Evolutionary conservation across 2,888 invertebrate species (phyloP).

Genomic region (Cantharis flavilabris): DNA sequence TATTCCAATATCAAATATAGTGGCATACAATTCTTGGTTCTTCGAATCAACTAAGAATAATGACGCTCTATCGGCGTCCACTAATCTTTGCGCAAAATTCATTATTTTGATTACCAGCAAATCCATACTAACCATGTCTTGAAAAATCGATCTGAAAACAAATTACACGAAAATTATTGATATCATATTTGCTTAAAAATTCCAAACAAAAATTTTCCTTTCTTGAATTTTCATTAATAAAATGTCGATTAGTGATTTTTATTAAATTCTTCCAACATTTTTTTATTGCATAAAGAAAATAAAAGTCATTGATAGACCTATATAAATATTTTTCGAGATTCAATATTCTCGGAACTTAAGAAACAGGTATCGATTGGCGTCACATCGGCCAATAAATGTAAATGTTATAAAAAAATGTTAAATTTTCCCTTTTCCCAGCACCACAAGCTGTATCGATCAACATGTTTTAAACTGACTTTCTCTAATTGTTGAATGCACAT

Average conservation of each 20-base stretch:
- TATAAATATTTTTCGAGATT: neutral
- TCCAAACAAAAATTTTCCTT: neutral
- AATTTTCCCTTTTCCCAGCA: neutral
- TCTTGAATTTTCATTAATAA: neutral
- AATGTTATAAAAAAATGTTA: neutral
- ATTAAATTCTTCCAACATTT: neutral
- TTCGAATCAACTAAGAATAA: conserved; percentile 78
- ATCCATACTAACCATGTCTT: conserved; percentile 86
- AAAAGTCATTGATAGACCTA: neutral
- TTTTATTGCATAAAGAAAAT: neutral
- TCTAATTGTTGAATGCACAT: too few species aligned
- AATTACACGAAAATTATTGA: neutral
- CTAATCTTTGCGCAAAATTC: conserved; percentile 80
- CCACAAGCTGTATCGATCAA: too few species aligned
- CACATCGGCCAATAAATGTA: neutral
- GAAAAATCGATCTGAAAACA: conserved; percentile 77
- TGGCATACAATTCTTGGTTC: conserved; percentile 76
- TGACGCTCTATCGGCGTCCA: conserved; percentile 83
- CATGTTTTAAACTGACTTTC: too few species aligned
- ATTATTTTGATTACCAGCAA: conserved; percentile 80
- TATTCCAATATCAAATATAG: conserved; percentile 75
- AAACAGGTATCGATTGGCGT: neutral
- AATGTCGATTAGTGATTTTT: neutral
- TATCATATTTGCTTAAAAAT: neutral
- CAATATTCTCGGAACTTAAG: neutral